phyloP scores from a whole-genome alignment of 2,888 invertebrate genomes.

The Timandra comae region DNA sequence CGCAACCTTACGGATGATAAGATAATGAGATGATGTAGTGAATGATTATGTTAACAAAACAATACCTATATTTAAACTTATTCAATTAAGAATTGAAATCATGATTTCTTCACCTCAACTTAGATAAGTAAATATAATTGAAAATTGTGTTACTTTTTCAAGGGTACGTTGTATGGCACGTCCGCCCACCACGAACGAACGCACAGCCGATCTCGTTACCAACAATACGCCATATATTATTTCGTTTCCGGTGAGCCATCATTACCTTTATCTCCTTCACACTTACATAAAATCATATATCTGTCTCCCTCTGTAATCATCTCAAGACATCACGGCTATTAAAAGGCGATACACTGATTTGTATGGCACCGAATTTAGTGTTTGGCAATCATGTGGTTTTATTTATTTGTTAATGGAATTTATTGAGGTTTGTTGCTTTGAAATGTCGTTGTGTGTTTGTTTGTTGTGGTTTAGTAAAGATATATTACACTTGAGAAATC shows the following conservation, averaged over 20 bases:
- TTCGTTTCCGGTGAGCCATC: slow-evolving; percentile 67
- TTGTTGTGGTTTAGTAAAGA: too few species aligned
- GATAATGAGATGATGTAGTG: too few species aligned
- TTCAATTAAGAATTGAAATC: too few species aligned
- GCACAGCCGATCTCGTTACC: slow-evolving; percentile 71
- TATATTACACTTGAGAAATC: too few species aligned
- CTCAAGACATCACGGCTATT: slow-evolving; percentile 65
- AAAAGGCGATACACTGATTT: slow-evolving; percentile 69
- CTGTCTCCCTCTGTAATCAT: slow-evolving; percentile 49
- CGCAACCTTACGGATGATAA: too few species aligned
- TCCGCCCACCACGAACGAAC: slow-evolving; percentile 52
- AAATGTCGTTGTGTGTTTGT: too few species aligned
- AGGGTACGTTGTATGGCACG: background rate
- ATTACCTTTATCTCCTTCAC: slow-evolving; percentile 35
- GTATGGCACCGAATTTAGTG: slow-evolving; percentile 34
- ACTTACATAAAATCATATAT: slow-evolving; percentile 7
- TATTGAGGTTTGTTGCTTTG: too few species aligned
- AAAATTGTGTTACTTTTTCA: slow-evolving; percentile 31
- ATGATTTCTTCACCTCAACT: too few species aligned
- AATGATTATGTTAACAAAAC: too few species aligned
- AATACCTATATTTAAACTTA: too few species aligned
- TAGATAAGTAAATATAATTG: too few species aligned
- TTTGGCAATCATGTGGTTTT: slow-evolving; percentile 9
- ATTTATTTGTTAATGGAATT: too few species aligned
- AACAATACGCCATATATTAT: slow-evolving; percentile 75